Percentiles rank a stretch among this genome's conserved stretches.
Evolutionary conservation across 2,797 vertebrate species (phyloP).

Genomic region (Acanthurus leucopareius): DNA sequence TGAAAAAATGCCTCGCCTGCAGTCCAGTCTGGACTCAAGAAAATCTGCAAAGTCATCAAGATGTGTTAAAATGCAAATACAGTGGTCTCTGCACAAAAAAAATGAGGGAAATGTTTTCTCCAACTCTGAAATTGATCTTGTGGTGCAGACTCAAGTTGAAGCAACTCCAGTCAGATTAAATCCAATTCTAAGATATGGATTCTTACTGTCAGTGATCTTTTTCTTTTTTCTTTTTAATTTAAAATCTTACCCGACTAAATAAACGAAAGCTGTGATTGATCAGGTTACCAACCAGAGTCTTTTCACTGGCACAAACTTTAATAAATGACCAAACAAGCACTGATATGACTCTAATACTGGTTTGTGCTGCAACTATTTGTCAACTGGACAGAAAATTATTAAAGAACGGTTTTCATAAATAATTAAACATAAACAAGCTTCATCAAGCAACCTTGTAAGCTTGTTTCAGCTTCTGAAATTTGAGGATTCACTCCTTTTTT

Average conservation of each 20-base stretch:
- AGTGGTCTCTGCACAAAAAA: slow-evolving; percentile 13
- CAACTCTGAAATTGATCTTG: not conserved
- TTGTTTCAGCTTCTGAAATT: not conserved
- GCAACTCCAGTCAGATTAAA: not conserved
- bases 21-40: slow-evolving; percentile 18
- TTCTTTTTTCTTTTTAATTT: not conserved
- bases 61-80: slow-evolving; percentile 53
- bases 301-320: not conserved
- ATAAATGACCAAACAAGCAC: not conserved
- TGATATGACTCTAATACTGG: not conserved
- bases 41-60: slow-evolving; percentile 34
- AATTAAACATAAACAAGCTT: not conserved
- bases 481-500: not conserved
- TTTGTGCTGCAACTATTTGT: not conserved
- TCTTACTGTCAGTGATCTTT: not conserved
- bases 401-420: not conserved
- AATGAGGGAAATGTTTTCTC: not conserved
- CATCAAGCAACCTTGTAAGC: too few relatives aligned
- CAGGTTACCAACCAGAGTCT: not conserved
- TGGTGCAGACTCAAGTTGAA: not conserved
- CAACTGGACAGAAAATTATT: not conserved
- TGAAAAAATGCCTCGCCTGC: slow-evolving; percentile 1
- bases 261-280: not conserved
- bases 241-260: not conserved
- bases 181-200: not conserved